phyloP scores from a whole-genome alignment of 2,888 invertebrate species.

The Ditylenchus weischeri region DNA sequence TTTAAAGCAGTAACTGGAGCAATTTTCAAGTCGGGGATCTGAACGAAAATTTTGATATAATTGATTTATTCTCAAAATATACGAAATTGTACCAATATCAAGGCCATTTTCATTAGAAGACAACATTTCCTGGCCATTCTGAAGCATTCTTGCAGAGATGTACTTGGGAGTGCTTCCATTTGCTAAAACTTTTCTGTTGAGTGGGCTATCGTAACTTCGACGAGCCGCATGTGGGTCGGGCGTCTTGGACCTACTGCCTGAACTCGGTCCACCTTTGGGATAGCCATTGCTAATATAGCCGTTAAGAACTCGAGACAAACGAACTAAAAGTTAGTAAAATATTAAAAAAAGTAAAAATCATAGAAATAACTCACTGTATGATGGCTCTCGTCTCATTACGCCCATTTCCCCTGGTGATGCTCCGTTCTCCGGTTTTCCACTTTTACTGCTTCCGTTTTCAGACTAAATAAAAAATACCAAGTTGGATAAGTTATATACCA shows the following conservation, averaged over 20 bases:
- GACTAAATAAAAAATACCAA: too few species aligned
- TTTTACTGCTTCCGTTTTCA: too few species aligned
- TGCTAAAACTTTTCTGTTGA: background rate
- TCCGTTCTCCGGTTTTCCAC: background rate
- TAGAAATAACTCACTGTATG: background rate
- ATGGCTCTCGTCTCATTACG: background rate
- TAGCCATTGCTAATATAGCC: slow-evolving; percentile 2
- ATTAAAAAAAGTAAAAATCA: too few species aligned
- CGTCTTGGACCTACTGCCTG: slow-evolving; percentile 4
- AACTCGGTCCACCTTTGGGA: background rate
- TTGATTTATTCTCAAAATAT: too few species aligned
- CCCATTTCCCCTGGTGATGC: background rate
- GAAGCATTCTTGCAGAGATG: background rate
- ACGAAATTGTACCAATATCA: background rate
- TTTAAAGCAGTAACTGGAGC: slow-evolving; percentile 8
- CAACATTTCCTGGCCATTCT: background rate
- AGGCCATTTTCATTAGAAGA: background rate
- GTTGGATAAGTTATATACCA: too few species aligned
- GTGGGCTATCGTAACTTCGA: slow-evolving; percentile 5
- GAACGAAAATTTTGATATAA: background rate
- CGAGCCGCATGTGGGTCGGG: slow-evolving; percentile 8
- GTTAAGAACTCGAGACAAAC: slow-evolving; percentile 9
- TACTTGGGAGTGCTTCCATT: background rate
- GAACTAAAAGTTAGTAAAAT: background rate
- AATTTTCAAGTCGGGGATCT: slow-evolving; percentile 4